Evolutionary conservation across 1,140 invertebrate species (phyloP).

Genomic region (Macrotrachela quadricornifera): DNA sequence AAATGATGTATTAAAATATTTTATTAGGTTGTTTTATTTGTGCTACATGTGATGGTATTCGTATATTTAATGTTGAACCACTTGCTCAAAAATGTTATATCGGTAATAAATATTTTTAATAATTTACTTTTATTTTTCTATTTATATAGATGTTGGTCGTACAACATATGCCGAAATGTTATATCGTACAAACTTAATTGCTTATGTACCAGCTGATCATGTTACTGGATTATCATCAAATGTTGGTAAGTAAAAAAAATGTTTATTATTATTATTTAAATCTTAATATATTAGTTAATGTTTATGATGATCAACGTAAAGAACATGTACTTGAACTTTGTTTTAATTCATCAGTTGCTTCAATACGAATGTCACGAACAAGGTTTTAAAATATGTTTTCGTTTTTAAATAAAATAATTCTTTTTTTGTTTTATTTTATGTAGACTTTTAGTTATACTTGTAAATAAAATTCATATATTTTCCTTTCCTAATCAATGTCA

Average conservation of each 20-base stretch:
- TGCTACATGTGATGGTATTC: constrained; percentile 59
- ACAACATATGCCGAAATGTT: constrained; percentile 63
- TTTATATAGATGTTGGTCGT: constrained; percentile 44
- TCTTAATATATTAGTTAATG: constrained; percentile 29
- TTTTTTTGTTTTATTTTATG: constrained; percentile 13
- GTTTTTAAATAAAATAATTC: constrained; percentile 4
- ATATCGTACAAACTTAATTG: constrained; percentile 57
- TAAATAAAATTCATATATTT: constrained; percentile 57
- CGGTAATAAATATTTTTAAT: constrained; percentile 34
- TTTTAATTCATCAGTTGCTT: constrained; percentile 50
- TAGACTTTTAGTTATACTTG: constrained; percentile 57
- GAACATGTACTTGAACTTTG: constrained; percentile 50
- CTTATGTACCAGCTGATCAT: constrained; percentile 51
- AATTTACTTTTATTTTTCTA: not conserved
- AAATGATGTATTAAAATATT: no score
- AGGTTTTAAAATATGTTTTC: constrained; percentile 30
- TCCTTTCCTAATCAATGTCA: constrained; percentile 47
- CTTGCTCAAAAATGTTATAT: constrained; percentile 57
- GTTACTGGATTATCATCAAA: constrained; percentile 56
- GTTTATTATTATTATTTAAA: not conserved
- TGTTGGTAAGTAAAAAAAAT: constrained; percentile 34
- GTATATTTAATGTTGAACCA: constrained; percentile 75
- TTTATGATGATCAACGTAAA: constrained; percentile 47
- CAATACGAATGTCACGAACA: constrained; percentile 39
- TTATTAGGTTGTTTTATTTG: constrained; percentile 52